A percentile compares a stretch with the other conserved stretches of the same genome.
These are phyloP conservation scores for Nothoprocta pentlandii DNA, from an alignment of 2,113 vertebrate species.

Conservation along the genomic window DNA sequence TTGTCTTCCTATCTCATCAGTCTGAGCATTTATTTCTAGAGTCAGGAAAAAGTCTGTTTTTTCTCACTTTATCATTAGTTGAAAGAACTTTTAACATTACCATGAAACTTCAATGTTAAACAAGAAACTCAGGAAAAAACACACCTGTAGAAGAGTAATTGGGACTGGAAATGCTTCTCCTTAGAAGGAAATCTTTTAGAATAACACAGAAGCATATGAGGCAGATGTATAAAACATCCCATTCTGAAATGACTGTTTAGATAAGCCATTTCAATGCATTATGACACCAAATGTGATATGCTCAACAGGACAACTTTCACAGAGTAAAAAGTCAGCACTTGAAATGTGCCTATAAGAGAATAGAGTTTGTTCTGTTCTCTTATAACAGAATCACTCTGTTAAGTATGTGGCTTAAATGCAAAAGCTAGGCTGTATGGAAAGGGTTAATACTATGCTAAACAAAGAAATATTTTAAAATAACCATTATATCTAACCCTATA, in stretches of 20 bases:
- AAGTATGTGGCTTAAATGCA: not conserved
- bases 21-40: not conserved
- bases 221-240: not conserved
- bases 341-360: not conserved
- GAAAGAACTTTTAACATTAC: not conserved
- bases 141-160: not conserved
- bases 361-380: no score
- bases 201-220: no score
- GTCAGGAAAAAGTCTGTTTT: not conserved
- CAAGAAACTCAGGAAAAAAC: not conserved
- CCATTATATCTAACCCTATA: constrained; percentile 8
- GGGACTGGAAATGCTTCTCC: not conserved
- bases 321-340: not conserved
- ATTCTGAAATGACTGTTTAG: not conserved
- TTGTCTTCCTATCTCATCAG: not conserved
- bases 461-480: not conserved
- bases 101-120: not conserved
- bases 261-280: not conserved
- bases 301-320: not conserved
- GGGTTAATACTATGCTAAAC: not conserved
- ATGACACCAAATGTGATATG: not conserved
- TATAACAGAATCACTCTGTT: not conserved
- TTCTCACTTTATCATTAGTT: not conserved
- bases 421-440: not conserved
- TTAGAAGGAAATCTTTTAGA: not conserved